Conservation (phyloP, 1,140 invertebrate genomes). For the Ips typographus region DNA sequence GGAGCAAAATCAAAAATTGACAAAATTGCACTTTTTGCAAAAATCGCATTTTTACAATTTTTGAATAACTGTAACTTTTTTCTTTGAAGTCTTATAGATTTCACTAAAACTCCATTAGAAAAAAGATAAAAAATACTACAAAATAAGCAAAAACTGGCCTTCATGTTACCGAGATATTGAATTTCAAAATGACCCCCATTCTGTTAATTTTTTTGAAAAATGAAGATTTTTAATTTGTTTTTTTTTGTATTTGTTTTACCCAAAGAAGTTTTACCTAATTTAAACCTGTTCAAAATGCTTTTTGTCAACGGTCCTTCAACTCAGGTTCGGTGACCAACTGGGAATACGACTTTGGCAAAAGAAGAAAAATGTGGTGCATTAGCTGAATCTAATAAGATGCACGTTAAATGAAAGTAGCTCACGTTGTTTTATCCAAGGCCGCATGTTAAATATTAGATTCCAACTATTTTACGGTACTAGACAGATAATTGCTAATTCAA, state of each 20-base stretch:
- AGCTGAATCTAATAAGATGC: background rate
- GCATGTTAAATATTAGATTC: slow-evolving; percentile 23
- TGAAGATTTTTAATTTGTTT: background rate
- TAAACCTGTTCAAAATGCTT: background rate
- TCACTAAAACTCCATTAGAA: too few relatives aligned
- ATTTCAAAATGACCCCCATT: background rate
- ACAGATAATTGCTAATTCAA: slow-evolving; percentile 19
- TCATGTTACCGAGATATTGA: background rate
- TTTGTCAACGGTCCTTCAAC: slow-evolving; percentile 1
- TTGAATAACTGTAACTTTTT: too few relatives aligned
- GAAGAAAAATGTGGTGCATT: background rate
- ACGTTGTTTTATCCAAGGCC: slow-evolving; percentile 25
- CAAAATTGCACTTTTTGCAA: too few relatives aligned
- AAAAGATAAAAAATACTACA: too few relatives aligned
- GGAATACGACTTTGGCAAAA: background rate
- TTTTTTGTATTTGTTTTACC: background rate
- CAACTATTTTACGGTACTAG: slow-evolving; percentile 25
- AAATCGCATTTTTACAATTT: too few relatives aligned
- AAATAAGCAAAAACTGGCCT: background rate
- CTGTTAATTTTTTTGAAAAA: too few relatives aligned
- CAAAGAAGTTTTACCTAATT: background rate
- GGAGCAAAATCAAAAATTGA: too few relatives aligned
- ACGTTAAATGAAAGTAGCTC: slow-evolving; percentile 25
- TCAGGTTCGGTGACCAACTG: background rate
- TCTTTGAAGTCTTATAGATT: too few relatives aligned